Base-by-base conservation (phyloP, 2,888 invertebrate genomes). In the Marasmarcha lunaedactyla region DNA sequence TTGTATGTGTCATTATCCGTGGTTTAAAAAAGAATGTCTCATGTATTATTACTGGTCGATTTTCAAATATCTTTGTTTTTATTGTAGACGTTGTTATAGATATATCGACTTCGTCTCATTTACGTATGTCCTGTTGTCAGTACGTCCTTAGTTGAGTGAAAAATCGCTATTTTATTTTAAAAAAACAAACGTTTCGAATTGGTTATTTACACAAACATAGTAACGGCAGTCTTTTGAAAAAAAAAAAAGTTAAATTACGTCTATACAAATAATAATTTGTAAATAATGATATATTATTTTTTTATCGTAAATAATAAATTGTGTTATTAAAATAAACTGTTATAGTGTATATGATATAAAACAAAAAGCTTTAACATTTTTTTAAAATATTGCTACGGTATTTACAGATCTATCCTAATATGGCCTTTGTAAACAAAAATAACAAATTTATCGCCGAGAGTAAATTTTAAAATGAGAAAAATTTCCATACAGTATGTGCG, bases 151-250 rank as follows among this genome's bases (percentile, higher is more conserved):
- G 46, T 49, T 54, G 60, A 68, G 78, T 78, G 79, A 77, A 68
- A 72, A 78, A 76, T 78, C 79, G 78, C 79, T 79, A 79, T 78
- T 77, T 69, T 58, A 59, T 57, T 58, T 53, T 63, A 53, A 52
- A 50, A 60, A 47, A 49, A 54, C 55, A 59, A 54, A 48, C 46
- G 42, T 47, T 53, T 54, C 41, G n/a, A 44, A 41, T 48, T 42
- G 44, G 48, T 48, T 66, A 69, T 72, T 61, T 72, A 67, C 70
- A 73, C 61, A 62, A 62, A 55, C 57, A 60, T 62, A 65, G 52
- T 61, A 72, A 76, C 64, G 68, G 79, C 81, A 79, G 81, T 79
- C 81, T 79, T 83, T 65, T 70, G 69, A 71, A 76, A 77, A 71
- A 71, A 55, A 57, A 54, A 20, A 20, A 49, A 62, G 65, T 63